Base-by-base conservation (phyloP, 37 sponge, comb jelly and placozoan species). In the Halichondria panicea region DNA sequence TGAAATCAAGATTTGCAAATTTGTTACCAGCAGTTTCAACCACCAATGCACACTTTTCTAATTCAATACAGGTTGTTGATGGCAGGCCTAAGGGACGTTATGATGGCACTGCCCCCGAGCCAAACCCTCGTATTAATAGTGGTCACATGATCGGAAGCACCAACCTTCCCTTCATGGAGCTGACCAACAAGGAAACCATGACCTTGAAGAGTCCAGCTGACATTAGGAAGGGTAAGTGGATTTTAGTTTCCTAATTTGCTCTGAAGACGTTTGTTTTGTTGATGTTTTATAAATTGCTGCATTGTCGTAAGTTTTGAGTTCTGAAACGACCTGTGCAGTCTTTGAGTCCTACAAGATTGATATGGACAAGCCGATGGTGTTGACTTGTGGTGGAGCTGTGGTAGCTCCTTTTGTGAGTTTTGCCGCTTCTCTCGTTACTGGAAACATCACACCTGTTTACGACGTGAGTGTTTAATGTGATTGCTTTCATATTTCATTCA, bases 71-170 rank as follows among this genome's bases (percentile, higher is more conserved):
- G 90, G 85, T 89, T 18, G 41, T 79, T 3, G 90, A 89, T 66
- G 71, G 56, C 18, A 71, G 91, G 28, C 62, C 87, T 15, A 50
- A 57, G 25, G 91, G 91, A 3, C 75, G 91, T 15, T 91, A 83
- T 65, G 55, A 80, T 64, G 91, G 91, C 27, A 85, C 81, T 27
- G 78, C 66, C 6, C 91, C 91, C 27, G 91, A 91, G 63, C 87
- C 87, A 11, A 75, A 80, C 61, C 77, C 82, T n/a, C 58, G 41
- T 12, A 37, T 86, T 18, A 78, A 52, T 39, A 86, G 87, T 72
- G 91, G 91, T 1, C 91, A 91, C 72, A 81, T 91, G 7, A 68
- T 76, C 27, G 83, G 81, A 3, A 60, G 78, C 27, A 32, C 27
- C 63, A 86, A 64, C 43, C 0, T 91, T 32, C 82, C 80, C 15